A percentile compares a stretch with the other conserved stretches of the same genome.
Evolutionary conservation across 2,888 invertebrate genomes (phyloP).

Genomic region (Beris morrisii): DNA sequence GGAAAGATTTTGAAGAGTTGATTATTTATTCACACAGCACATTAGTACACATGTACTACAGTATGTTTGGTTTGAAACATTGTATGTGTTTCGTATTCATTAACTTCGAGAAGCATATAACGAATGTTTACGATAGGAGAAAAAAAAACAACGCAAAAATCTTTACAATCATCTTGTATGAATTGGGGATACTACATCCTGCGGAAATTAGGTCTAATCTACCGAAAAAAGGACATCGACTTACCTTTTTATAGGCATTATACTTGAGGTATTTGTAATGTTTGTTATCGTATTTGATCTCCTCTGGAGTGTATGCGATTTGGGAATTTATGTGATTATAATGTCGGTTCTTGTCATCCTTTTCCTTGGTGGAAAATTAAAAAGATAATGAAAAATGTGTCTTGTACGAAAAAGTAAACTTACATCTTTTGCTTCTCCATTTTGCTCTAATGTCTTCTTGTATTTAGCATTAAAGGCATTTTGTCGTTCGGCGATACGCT

Average conservation of each 20-base stretch:
- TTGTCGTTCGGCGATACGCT: conserved; percentile 63
- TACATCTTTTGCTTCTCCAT: conserved; percentile 48
- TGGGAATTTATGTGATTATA: conserved; percentile 58
- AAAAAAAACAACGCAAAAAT: too few relatives aligned
- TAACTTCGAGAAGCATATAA: too few relatives aligned
- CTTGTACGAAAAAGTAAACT: conserved; percentile 41
- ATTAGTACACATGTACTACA: too few relatives aligned
- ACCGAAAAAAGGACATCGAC: conserved; percentile 9
- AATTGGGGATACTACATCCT: too few relatives aligned
- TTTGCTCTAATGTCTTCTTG: conserved; percentile 64
- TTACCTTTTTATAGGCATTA: conserved; percentile 69
- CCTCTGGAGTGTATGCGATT: conserved; percentile 72
- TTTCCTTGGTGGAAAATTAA: conserved; percentile 41
- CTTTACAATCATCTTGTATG: too few relatives aligned
- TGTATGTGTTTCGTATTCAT: too few relatives aligned
- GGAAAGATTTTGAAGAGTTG: too few relatives aligned
- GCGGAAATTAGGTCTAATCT: too few relatives aligned
- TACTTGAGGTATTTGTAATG: conserved; percentile 79
- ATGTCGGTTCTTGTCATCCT: conserved; percentile 55
- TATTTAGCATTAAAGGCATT: conserved; percentile 66
- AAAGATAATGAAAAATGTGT: conserved; percentile 35
- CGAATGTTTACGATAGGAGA: too few relatives aligned
- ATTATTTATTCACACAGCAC: too few relatives aligned
- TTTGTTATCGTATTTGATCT: conserved; percentile 77
- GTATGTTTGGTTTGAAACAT: too few relatives aligned